These are phyloP conservation scores for Atherinomorus stipes DNA, from an alignment of 2,113 vertebrate genomes.

Conservation along the genomic window DNA sequence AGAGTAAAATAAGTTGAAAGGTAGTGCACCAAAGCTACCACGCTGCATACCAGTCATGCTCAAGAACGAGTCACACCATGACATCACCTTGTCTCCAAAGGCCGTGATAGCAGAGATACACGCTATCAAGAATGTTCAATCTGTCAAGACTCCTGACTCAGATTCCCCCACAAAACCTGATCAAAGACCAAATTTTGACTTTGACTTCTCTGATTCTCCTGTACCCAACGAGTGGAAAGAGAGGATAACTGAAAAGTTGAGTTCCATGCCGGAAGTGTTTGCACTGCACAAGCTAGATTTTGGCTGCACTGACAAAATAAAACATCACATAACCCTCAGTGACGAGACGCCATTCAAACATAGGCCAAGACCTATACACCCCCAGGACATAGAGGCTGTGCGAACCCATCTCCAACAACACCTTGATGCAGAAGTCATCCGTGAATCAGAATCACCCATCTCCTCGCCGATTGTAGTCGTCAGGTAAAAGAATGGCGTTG, in stretches of 20 bases:
- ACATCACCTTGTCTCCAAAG: neutral
- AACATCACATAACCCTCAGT: neutral
- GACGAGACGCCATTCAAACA: neutral
- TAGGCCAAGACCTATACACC: neutral
- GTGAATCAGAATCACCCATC: neutral
- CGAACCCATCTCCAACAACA: neutral
- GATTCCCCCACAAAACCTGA: neutral
- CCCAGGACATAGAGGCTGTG: neutral
- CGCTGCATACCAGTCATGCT: neutral
- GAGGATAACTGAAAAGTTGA: neutral
- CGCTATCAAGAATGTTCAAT: neutral
- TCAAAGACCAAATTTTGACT: neutral
- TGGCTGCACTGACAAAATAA: neutral
- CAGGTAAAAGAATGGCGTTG: neutral
- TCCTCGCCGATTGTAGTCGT: neutral
- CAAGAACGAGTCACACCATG: neutral
- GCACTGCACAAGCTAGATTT: neutral
- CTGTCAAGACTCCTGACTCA: neutral
- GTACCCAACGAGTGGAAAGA: neutral
- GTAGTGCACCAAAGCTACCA: neutral
- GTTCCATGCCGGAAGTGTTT: neutral
- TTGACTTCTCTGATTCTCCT: neutral
- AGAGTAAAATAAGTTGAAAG: too few relatives aligned
- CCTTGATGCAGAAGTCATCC: neutral
- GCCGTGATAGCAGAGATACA: constrained; percentile 3